Conservation (phyloP, 2,113 vertebrate genomes). For the Erythrolamprus reginae region DNA sequence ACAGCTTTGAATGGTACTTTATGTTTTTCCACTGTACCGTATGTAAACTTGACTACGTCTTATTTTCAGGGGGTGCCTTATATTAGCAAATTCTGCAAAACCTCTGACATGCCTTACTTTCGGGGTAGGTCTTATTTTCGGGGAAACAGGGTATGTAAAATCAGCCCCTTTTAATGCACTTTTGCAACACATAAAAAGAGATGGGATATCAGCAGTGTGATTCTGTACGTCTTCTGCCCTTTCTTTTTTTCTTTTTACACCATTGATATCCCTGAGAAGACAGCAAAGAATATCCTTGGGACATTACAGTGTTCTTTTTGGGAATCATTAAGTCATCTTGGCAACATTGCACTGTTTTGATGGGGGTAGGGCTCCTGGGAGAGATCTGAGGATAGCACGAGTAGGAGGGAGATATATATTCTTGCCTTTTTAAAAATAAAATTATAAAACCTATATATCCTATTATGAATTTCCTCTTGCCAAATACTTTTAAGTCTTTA, state of each 20-base stretch:
- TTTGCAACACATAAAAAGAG: neutral
- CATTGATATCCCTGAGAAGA: neutral
- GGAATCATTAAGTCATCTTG: neutral
- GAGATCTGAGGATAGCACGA: neutral
- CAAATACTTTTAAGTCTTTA: neutral
- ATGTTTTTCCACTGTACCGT: no score
- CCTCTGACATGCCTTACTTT: no score
- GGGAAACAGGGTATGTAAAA: no score
- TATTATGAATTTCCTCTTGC: neutral
- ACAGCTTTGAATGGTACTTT: no score
- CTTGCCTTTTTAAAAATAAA: neutral
- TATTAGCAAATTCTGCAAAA: no score
- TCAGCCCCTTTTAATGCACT: neutral
- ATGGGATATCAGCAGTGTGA: neutral
- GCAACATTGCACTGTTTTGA: neutral
- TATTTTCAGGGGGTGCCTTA: no score
- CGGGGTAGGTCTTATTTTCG: no score
- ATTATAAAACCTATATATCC: conserved; percentile 2
- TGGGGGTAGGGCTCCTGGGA: neutral
- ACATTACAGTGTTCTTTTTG: neutral
- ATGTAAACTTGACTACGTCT: no score
- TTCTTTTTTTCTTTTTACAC: neutral
- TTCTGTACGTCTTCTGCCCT: neutral
- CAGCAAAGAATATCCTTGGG: neutral
- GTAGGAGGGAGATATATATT: conserved; percentile 7